A percentile compares a stretch with the other conserved stretches of the same genome.
Conservation (phyloP, 2,797 vertebrate genomes). For the Microtus californicus region DNA sequence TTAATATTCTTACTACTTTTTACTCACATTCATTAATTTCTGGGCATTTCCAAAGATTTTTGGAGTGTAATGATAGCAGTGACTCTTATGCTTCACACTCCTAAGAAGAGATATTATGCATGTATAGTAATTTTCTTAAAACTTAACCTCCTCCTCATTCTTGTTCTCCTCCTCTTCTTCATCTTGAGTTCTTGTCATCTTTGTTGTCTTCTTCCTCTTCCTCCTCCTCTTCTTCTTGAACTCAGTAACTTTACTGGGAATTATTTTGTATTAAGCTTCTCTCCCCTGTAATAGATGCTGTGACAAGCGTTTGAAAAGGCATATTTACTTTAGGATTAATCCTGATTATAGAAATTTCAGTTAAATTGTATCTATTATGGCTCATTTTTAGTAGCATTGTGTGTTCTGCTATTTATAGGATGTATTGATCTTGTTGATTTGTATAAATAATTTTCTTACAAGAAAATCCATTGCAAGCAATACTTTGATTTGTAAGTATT, state of each 20-base stretch:
- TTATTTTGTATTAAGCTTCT: background rate
- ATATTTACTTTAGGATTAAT: background rate
- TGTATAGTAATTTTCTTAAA: background rate
- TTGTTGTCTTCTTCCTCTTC: background rate
- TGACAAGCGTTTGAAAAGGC: background rate
- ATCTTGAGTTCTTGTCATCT: background rate
- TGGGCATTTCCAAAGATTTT: background rate
- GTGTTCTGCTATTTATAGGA: background rate
- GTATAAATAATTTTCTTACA: background rate
- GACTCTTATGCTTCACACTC: background rate
- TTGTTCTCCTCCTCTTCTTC: background rate
- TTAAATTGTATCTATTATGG: background rate
- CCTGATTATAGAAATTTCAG: background rate
- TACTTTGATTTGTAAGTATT: background rate
- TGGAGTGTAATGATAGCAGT: background rate
- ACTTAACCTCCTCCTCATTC: background rate
- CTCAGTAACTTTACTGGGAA: background rate
- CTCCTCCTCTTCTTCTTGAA: background rate
- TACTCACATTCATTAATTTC: slow-evolving; percentile 59
- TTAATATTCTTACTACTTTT: slow-evolving; percentile 57
- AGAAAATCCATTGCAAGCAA: background rate
- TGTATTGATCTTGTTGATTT: background rate
- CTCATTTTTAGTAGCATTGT: background rate
- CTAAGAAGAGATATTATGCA: background rate
- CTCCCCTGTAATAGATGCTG: background rate